Conservation (phyloP, 2,888 invertebrate genomes). For the Stictocephala bisonia region DNA sequence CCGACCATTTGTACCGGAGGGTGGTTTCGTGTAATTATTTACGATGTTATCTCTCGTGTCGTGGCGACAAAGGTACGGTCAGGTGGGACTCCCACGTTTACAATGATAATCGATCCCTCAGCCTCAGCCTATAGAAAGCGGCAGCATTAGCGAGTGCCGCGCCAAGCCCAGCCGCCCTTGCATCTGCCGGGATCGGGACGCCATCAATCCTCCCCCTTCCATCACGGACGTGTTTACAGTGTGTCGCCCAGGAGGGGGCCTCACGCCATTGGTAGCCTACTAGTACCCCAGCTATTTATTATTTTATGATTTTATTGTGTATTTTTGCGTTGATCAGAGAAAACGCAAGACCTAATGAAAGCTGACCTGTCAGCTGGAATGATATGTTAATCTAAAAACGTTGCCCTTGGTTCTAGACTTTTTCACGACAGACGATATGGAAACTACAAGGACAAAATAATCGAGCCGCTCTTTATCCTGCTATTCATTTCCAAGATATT, state of each 20-base stretch:
- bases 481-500: too few relatives aligned
- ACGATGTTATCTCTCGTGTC: slow-evolving; percentile 26
- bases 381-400: too few relatives aligned
- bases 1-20: slow-evolving; percentile 12
- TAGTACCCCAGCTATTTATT: not conserved
- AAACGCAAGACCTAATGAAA: too few relatives aligned
- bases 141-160: not conserved
- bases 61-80: slow-evolving; percentile 9
- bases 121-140: not conserved
- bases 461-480: too few relatives aligned
- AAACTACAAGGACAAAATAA: too few relatives aligned
- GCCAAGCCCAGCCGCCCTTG: not conserved
- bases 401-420: too few relatives aligned
- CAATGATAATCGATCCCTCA: not conserved
- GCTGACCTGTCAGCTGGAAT: too few relatives aligned
- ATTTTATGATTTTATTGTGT: slow-evolving; percentile 29
- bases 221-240: slow-evolving; percentile 12
- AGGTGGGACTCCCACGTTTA: slow-evolving; percentile 17
- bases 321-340: slow-evolving; percentile 3
- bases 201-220: not conserved
- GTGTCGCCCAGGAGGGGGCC: slow-evolving; percentile 8
- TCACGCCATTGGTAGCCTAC: not conserved
- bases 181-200: not conserved
- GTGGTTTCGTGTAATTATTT: slow-evolving; percentile 36
- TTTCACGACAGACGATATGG: too few relatives aligned